phyloP scores from a whole-genome alignment of 2,113 vertebrate genomes.

The Melierax canorus region DNA sequence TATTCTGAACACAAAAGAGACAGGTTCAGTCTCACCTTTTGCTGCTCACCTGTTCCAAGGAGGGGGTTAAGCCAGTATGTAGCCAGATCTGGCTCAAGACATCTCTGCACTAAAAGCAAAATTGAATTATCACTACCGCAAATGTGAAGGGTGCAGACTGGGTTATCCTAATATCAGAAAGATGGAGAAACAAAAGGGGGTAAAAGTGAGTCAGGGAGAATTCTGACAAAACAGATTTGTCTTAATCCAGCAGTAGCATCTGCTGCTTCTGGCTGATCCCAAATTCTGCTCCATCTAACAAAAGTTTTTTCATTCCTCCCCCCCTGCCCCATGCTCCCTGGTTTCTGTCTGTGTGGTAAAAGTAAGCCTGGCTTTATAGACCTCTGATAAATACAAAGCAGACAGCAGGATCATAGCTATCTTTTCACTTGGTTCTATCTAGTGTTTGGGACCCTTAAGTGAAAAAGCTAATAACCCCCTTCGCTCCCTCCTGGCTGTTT shows the following conservation, averaged over 20 bases:
- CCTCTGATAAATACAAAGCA: not conserved
- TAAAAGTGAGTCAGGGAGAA: not conserved
- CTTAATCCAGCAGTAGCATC: not conserved
- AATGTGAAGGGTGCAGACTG: not conserved
- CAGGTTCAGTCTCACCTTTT: not conserved
- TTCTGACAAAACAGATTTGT: not conserved
- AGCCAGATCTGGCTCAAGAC: not conserved
- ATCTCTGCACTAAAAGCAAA: not conserved
- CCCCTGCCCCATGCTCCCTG: accelerated
- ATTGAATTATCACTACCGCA: not conserved
- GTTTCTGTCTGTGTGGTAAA: not conserved
- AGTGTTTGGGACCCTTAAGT: not conserved
- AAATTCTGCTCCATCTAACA: not conserved
- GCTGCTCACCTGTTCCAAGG: not conserved
- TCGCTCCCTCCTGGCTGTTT: not conserved
- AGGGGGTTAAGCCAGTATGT: not conserved
- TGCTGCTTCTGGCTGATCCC: not conserved
- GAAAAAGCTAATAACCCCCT: not conserved
- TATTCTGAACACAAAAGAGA: not conserved
- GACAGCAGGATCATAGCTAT: not conserved
- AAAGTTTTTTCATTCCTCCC: not conserved
- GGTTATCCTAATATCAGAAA: not conserved
- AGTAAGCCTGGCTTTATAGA: not conserved
- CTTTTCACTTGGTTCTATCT: not conserved
- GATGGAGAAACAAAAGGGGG: not conserved